Percentiles rank a stretch among this genome's conserved stretches.
Evolutionary conservation across 2,113 vertebrate genomes (phyloP).

Genomic region (Petrocephalus microphthalmus): DNA sequence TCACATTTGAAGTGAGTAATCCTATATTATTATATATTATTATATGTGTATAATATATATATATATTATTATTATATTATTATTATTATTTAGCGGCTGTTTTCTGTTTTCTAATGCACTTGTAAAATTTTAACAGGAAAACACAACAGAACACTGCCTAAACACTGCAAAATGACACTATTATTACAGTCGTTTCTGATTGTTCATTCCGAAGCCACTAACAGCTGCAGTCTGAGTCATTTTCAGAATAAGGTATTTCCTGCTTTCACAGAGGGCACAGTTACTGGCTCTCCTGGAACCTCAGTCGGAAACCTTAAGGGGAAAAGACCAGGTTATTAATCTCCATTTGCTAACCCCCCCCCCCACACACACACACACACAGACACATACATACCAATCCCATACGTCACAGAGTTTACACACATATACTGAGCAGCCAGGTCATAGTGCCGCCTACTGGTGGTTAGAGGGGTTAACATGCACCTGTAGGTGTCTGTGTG

Average conservation of each 20-base stretch:
- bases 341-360: not conserved
- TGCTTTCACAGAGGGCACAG: not conserved
- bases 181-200: not conserved
- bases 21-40: too few species aligned
- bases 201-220: not conserved
- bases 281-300: not conserved
- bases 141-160: not conserved
- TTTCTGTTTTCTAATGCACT: not conserved
- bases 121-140: not conserved
- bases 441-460: not conserved
- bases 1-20: conserved; percentile 82
- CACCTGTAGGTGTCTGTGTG: not conserved
- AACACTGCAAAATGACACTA: not conserved
- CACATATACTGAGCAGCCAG: not conserved
- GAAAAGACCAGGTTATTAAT: not conserved
- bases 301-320: not conserved
- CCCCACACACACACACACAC: not conserved
- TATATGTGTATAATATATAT: too few species aligned
- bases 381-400: not conserved
- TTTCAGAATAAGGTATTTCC: not conserved
- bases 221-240: not conserved
- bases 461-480: not conserved
- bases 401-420: not conserved
- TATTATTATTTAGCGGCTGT: not conserved
- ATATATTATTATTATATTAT: not conserved